Base-by-base conservation (phyloP, 2,888 invertebrate genomes). In the Capitulum mitella region DNA sequence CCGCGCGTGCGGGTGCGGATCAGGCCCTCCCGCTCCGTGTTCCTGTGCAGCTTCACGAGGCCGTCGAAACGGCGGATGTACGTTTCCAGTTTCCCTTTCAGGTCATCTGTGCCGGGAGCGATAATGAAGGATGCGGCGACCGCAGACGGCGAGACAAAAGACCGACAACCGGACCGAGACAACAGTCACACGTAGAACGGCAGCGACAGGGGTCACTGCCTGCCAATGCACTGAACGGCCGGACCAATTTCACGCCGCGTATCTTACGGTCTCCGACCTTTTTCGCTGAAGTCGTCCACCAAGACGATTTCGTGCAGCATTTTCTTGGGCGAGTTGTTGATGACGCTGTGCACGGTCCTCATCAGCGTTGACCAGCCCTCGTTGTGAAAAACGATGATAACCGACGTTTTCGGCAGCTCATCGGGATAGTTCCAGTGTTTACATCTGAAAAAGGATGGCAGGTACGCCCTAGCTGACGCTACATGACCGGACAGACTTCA, bases 351-450 rank as follows among this genome's bases (percentile, higher is more conserved):
- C 0, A 87, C 86, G 1, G 87, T 87, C 61, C 87, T 83, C 80
- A 87, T 82, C 54, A 87, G 83, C 19, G 82, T 82, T 10, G 82
- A 82, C 78, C 81, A 80, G 16, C 80, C 81, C 80, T 96, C 96
- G 85, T 98, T 98, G 85, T 97, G 95, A 86, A 98, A 97, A 51
- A 97, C 97, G 80, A 98, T 91, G 82, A 97, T 95, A 0, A 97
- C 95, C 83, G 95, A 95, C 0, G 97, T 95, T 80, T 89, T 90
- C 0, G 98, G 97, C 82, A 99, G 88, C 80, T 93, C 90, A 80
- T 90, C 89, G 0, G 98, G 94, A 86, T 98, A 98, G 84, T 95
- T 91, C 98, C 98, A 99, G 86, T 93, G 93, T 84, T 92, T 93
- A 87, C 99, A 99, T 85, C 90, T 91, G 82, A 48, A 43, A 43